Base-by-base conservation (phyloP, 2,888 invertebrate genomes). In the Diarsia mendica region DNA sequence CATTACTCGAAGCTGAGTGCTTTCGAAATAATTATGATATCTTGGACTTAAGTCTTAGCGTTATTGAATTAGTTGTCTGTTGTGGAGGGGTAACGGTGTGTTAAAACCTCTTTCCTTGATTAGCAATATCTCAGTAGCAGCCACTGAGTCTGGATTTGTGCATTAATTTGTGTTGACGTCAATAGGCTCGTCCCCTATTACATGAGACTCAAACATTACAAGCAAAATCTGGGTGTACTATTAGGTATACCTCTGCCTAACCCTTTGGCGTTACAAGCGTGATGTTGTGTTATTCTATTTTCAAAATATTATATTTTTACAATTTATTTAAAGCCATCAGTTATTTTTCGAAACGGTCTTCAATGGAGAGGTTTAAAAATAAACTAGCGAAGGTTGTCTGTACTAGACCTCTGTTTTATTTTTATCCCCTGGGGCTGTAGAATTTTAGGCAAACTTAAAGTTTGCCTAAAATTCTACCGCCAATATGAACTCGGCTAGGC, bases 11-110 rank as follows among this genome's bases (percentile, higher is more conserved):
- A 55, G 13, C 11, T 51, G 63, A 58, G 70, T 70, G 53, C 55
- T 70, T 70, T 74, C 72, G 64, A 68, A 80, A 82, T 63, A n/a
- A n/a, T n/a, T n/a, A 53, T 58, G 58, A 75, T 80, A 63, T 71
- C 51, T 33, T 63, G 33, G 51, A 71, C 66, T 71, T 67, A 72
- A 70, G 67, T 55, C n/a, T 51, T 28, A n/a, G n/a, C 51, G 65
- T 66, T 66, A 73, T 71, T 61, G 46, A 65, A 72, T 75, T 75
- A 79, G 67, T 61, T 60, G 55, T 53, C 20, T 51, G 64, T 58
- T 51, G 64, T 58, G 46, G 58, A 28, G 23, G 2, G 11, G 55
- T 46, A 33, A 51, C 23, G 18, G 46, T 55, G 28, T 46, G 44
- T 51, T 33, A 44, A 44, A 72, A 65, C 13, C n/a, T 65, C 73